Evolutionary conservation across 2,113 vertebrate species (phyloP).

Genomic region (Nestor notabilis): DNA sequence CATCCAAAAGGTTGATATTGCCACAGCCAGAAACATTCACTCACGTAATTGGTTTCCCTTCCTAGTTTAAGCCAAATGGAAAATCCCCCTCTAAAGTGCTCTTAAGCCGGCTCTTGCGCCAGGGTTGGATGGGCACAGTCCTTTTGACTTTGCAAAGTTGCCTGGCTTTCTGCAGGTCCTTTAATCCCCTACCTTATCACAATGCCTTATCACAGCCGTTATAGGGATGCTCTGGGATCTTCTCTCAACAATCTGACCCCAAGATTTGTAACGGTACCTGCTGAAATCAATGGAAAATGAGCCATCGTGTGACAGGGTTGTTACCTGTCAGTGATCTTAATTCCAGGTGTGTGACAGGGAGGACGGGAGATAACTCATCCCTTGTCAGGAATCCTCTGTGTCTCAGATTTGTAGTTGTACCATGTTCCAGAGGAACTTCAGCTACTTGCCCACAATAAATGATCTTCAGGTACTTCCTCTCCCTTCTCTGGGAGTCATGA

Average conservation of each 20-base stretch:
- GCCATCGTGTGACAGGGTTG: neutral
- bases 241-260: neutral
- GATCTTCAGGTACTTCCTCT: slow-evolving; percentile 4
- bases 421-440: neutral
- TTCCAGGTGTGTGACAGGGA: neutral
- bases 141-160: slow-evolving; percentile 20
- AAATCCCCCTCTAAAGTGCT: slow-evolving; percentile 21
- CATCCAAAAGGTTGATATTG: neutral
- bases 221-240: neutral
- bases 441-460: neutral
- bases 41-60: slow-evolving; percentile 43
- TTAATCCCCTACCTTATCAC: neutral
- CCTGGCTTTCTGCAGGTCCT: neutral
- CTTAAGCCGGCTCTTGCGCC: neutral
- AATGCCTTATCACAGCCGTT: neutral
- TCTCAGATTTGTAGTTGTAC: neutral
- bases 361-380: neutral
- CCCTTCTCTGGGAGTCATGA: neutral
- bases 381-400: neutral
- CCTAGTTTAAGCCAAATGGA: slow-evolving; percentile 17
- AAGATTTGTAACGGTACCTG: neutral
- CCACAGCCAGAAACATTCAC: neutral
- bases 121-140: neutral
- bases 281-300: neutral
- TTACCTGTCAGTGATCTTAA: neutral